phyloP scores from a whole-genome alignment of 2,113 vertebrate species.

The Cephalopholis sonnerati region DNA sequence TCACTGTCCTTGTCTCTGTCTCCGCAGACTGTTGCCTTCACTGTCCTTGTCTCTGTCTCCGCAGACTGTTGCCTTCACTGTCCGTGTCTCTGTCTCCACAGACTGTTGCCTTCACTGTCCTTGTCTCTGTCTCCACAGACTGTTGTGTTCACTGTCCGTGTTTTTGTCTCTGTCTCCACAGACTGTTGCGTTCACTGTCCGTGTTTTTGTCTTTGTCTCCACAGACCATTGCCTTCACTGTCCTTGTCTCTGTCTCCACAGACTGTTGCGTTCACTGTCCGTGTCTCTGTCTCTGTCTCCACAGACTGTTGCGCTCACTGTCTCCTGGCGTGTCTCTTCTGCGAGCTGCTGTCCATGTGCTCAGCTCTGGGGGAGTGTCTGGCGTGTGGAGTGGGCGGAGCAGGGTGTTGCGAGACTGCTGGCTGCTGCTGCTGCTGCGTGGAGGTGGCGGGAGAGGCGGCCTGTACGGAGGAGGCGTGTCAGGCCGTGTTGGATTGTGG shows the following conservation, averaged over 20 bases:
- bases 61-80: too few relatives aligned
- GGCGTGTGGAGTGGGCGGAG: constrained; percentile 76
- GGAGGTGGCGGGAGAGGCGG: constrained; percentile 68
- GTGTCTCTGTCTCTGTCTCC: too few relatives aligned
- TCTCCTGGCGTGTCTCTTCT: constrained; percentile 87
- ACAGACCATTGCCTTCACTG: constrained; percentile 76
- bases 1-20: too few relatives aligned
- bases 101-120: too few relatives aligned
- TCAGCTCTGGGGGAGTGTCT: constrained; percentile 81
- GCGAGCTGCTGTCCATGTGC: constrained; percentile 85
- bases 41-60: too few relatives aligned
- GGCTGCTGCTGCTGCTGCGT: constrained; percentile 72
- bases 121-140: too few relatives aligned
- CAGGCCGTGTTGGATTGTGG: constrained; percentile 80
- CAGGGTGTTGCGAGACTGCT: constrained; percentile 51
- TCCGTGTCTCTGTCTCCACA: too few relatives aligned
- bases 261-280: too few relatives aligned
- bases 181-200: constrained; percentile 1
- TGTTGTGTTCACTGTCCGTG: too few relatives aligned
- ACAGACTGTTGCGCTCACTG: constrained; percentile 87
- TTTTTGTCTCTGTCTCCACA: neutral
- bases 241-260: constrained; percentile 68
- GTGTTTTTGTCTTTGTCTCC: neutral
- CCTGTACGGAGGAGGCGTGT: constrained; percentile 77
- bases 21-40: too few relatives aligned